A percentile compares a stretch with the other conserved stretches of the same genome.
phyloP scores from a whole-genome alignment of 2,113 vertebrate species.

The Equus przewalskii region DNA sequence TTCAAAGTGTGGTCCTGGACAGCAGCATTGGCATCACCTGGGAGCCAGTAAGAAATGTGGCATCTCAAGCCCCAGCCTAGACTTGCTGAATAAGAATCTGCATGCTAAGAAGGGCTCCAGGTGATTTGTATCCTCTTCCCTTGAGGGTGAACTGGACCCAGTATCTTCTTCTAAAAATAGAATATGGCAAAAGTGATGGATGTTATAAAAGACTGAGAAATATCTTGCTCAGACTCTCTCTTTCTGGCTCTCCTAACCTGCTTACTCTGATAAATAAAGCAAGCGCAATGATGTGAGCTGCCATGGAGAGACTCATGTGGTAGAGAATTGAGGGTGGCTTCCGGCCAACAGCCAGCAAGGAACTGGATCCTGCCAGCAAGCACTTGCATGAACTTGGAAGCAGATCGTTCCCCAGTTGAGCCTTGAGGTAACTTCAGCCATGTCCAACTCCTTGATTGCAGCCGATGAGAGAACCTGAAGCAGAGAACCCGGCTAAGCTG shows the following conservation, averaged over 20 bases:
- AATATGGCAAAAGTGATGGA: neutral
- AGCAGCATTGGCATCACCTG: neutral
- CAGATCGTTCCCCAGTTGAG: neutral
- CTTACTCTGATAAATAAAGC: neutral
- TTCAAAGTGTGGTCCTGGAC: neutral
- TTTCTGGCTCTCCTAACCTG: neutral
- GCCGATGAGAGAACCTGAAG: neutral
- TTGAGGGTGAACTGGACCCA: neutral
- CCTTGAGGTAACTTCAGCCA: neutral
- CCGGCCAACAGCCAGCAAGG: neutral
- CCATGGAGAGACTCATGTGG: neutral
- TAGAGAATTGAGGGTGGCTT: neutral
- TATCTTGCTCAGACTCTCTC: neutral
- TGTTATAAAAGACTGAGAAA: neutral
- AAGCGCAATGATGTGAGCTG: neutral
- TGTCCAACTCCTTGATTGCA: neutral
- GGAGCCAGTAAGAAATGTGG: neutral
- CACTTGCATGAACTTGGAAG: neutral
- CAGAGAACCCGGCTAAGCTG: neutral
- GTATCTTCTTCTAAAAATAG: neutral
- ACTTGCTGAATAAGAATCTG: neutral
- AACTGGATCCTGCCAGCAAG: neutral
- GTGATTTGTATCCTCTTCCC: neutral
- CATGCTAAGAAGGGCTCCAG: neutral
- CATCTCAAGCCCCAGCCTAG: neutral